Evolutionary conservation across 2,888 invertebrate species (phyloP).

Genomic region (Caenorhabditis plicata): DNA sequence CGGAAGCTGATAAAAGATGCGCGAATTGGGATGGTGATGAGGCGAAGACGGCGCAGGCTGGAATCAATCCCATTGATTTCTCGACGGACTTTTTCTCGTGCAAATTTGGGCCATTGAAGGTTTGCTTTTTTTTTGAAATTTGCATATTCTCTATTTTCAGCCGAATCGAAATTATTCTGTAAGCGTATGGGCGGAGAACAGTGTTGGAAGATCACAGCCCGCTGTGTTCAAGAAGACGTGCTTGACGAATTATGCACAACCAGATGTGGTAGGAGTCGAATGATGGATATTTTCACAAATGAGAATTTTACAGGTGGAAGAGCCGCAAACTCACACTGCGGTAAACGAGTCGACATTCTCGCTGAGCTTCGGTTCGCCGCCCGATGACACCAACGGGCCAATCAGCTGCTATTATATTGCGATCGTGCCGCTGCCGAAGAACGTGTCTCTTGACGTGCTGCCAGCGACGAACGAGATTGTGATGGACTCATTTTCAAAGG

Average conservation of each 20-base stretch:
- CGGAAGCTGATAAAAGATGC: conserved; percentile 46
- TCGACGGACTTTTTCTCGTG: conserved; percentile 54
- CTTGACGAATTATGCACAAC: conserved; percentile 59
- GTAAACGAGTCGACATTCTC: conserved; percentile 56
- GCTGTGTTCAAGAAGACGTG: conserved; percentile 51
- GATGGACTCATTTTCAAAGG: conserved; percentile 53
- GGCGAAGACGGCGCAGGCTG: conserved; percentile 22
- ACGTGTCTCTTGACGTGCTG: conserved; percentile 53
- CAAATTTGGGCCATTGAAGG: conserved; percentile 63
- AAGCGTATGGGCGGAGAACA: conserved; percentile 63
- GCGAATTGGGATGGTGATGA: conserved; percentile 57
- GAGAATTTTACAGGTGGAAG: conserved; percentile 36
- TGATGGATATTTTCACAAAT: background rate
- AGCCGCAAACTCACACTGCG: conserved; percentile 39
- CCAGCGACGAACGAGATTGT: conserved; percentile 54
- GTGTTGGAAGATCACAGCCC: conserved; percentile 51
- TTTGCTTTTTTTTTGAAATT: conserved; percentile 10
- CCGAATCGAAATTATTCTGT: conserved; percentile 65
- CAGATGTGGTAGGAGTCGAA: conserved; percentile 38
- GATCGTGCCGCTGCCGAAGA: conserved; percentile 58
- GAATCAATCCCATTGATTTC: conserved; percentile 50
- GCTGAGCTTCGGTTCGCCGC: conserved; percentile 44
- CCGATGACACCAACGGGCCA: conserved; percentile 63
- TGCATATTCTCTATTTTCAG: conserved; percentile 28
- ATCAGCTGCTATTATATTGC: conserved; percentile 65